Evolutionary conservation across 1,140 invertebrate species (phyloP), one percentile per base, ranked within the genome.

Genomic region (Macrosteles quadrilineatus): DNA sequence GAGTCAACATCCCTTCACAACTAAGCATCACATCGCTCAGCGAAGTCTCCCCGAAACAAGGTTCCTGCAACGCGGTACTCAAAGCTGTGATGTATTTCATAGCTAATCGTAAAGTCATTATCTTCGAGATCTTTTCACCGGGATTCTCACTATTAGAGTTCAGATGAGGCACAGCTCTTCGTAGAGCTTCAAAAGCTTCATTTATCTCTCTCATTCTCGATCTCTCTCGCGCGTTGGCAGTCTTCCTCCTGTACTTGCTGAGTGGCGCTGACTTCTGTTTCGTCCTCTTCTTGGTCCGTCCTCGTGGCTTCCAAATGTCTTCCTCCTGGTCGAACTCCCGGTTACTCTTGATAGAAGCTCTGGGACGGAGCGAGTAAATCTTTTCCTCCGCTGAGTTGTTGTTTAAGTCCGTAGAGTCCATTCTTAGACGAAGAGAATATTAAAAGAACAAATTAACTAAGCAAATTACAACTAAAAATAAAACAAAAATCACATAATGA

Each of bases 131-230:
- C 81, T 94, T 95, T 76, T 92, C 89, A 30, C 43, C 50, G 4
- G 55, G 68, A n/a, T 63, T 69, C 11, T 69, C 68, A 14, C 55
- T 69, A 1, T 36, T 45, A 11, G 68, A 36, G 3, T 57, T 59
- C 23, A 69, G 23, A 31, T 72, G 75, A 0, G 94, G 94, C 0
- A 96, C 90, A 4, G 87, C 90, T 45, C 85, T 84, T 23, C 91
- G 84, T 0, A 96, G 82, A 1, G 86, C 84, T 79, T 95, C 92
- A 80, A 95, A 96, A 0, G 93, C 94, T 57, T 87, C 84, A 80
- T 96, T 96, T 71, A 96, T 95, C 78, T 96, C 93, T 63, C 89
- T 83, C 93, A 96, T 96, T 55, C 94, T 83, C 65, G 86, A 88
- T 32, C 94, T 79, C 80, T 96, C 94, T 2, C 94, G 80, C 0